These are phyloP conservation scores for Tetraneura akinire DNA, from an alignment of 1,140 invertebrate species.

Conservation along the genomic window DNA sequence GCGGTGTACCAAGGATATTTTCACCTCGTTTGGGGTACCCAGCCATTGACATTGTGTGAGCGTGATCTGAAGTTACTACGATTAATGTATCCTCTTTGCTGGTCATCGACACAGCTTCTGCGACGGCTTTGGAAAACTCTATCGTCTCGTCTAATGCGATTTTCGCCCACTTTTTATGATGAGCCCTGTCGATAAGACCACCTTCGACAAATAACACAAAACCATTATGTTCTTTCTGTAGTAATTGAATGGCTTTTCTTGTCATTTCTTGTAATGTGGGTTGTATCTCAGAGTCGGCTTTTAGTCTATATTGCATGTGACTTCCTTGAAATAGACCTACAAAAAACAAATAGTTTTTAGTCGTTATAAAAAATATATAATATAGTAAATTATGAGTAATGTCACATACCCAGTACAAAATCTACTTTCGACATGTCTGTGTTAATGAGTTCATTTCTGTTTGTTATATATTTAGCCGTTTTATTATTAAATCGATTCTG, in stretches of 20 bases:
- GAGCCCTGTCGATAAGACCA: constrained; percentile 66
- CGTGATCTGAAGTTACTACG: constrained; percentile 69
- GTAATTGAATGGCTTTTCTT: constrained; percentile 72
- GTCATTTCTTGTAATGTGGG: constrained; percentile 80
- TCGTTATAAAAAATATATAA: background rate
- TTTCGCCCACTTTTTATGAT: constrained; percentile 68
- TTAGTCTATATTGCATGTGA: constrained; percentile 59
- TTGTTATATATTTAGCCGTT: constrained; percentile 61
- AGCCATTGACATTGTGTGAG: constrained; percentile 66
- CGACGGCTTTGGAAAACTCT: constrained; percentile 69
- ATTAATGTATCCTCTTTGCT: constrained; percentile 65
- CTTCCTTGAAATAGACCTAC: constrained; percentile 54
- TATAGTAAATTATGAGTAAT: no score
- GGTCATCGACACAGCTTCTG: constrained; percentile 36
- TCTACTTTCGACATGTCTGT: constrained; percentile 62
- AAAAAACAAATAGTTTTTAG: no score
- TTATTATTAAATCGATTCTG: constrained; percentile 56
- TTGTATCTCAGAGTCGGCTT: constrained; percentile 58
- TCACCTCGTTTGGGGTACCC: constrained; percentile 72
- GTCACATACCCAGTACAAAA: constrained; percentile 61
- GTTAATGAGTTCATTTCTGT: constrained; percentile 61
- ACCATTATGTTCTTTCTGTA: constrained; percentile 71
- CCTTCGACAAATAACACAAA: constrained; percentile 73
- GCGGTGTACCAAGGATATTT: constrained; percentile 64
- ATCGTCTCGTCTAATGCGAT: constrained; percentile 71